These are phyloP conservation scores for Melanotaenia pygmaea DNA, from an alignment of 2,797 vertebrate species.

Conservation along the genomic window DNA sequence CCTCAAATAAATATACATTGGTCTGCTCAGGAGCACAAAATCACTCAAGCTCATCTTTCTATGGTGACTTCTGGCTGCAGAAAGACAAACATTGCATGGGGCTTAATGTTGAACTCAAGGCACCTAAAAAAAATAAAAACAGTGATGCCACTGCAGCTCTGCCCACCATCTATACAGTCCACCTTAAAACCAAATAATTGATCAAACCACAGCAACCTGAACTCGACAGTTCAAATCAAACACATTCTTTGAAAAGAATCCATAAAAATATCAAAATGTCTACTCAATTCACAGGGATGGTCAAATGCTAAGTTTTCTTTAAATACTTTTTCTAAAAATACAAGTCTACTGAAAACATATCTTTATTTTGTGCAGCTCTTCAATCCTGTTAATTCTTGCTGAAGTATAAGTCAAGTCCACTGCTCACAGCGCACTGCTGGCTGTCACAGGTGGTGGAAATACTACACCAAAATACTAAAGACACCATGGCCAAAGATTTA, in stretches of 20 bases:
- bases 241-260: not conserved
- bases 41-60: no score
- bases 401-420: not conserved
- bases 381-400: not conserved
- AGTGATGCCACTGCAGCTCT: not conserved
- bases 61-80: not conserved
- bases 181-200: not conserved
- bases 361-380: not conserved
- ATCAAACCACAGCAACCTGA: not conserved
- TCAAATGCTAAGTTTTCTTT: not conserved
- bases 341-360: not conserved
- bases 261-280: not conserved
- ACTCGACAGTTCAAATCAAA: not conserved
- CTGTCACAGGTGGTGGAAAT: constrained; percentile 1
- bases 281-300: not conserved
- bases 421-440: not conserved
- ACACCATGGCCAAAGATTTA: not conserved
- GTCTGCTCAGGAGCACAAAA: not conserved
- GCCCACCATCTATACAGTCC: not conserved
- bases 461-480: not conserved
- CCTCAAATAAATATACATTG: not conserved
- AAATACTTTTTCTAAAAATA: not conserved
- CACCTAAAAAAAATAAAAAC: not conserved
- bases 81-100: not conserved
- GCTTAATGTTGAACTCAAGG: not conserved